Evolutionary conservation across 2,113 vertebrate genomes (phyloP), one percentile per base, ranked within the genome.

Genomic region (Dissostichus mawsoni): DNA sequence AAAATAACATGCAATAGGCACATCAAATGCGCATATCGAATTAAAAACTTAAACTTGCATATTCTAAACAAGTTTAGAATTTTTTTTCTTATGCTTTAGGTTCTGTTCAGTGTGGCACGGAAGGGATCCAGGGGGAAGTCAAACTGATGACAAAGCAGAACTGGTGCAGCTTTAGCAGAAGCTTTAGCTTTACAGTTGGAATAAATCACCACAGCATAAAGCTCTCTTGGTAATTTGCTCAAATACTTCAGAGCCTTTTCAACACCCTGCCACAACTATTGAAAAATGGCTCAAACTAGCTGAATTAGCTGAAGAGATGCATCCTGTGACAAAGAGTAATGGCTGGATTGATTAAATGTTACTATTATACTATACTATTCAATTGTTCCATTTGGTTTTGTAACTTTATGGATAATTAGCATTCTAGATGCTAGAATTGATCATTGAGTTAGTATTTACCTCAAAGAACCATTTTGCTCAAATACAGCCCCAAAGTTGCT

Each of bases 131-230:
- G 16, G 53, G 29, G 61, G 23, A 74, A 81, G 51, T 83, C 44
- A 81, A 77, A 78, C 2, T 83, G 89, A 91, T 91, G 90, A 92
- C 45, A 56, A 80, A 80, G 89, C 87, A 84, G 80, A 84, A 52
- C 36, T 44, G 57, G 65, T 23, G 11, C 50, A 66, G 73, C 68
- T 80, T 53, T 41, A 65, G 69, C 57, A 73, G 57, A 77, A 78
- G 73, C 59, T 84, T 87, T 73, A 55, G 81, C 74, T 78, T 59
- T 67, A 62, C 65, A 56, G 57, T 63, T 20, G 29, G 36, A 81
- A 87, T 92, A 83, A 89, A 90, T 93, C 80, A 86, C 79, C 29
- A 66, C 29, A 48, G 55, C 25, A 33, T 86, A 80, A 90, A 85
- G 78, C 23, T 58, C 73, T 68, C 41, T 53, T 10, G 56, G 51